Evolutionary conservation across 2,888 invertebrate species (phyloP), one percentile per base, ranked within the genome.

Genomic region (Amphipoea oculea): DNA sequence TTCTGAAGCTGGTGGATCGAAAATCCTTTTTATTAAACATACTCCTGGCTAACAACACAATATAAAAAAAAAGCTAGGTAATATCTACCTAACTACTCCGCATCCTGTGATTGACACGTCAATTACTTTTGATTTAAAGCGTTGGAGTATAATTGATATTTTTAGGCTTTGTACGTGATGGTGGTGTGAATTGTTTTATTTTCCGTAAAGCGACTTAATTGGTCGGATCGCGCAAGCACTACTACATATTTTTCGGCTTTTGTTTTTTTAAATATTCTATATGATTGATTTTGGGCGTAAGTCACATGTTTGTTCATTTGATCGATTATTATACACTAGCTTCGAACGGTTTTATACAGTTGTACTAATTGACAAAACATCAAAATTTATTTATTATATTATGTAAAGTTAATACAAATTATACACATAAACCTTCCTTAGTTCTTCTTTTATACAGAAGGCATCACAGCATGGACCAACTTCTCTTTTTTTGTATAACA

Each of bases 81-180:
- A 45, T 29, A 57, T 54, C 23, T 54, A 54, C 54, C 23, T 3
- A 57, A 9, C 45, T 11, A 11, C 45, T 14, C 40, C 12, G 54
- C 62, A 36, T 29, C 48, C 71, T 68, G 84, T 68, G 42, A 60
- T 60, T 82, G 72, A 63, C 57, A 79, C 12, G 36, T 63, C 79
- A 71, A 72, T 84, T 72, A 72, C 29, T 36, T 84, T 84, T 79
- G 62, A 79, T 82, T 84, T 67, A 45, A 72, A 48, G 79, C 63
- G 68, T 72, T 69, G 63, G 45, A 84, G 40, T 54, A 60, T 72
- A 72, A 72, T 84, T 72, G 42, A 68, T 79, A 84, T 84, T 79
- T 77, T 68, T 54, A 60, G n/a, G 57, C 11, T 69, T 62, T 67
- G 7, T 40, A 48, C 54, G 51, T 62, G 60, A 51, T 29, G 14